Conservation (phyloP, 1,140 invertebrate species). For the Eciton burchellii region DNA sequence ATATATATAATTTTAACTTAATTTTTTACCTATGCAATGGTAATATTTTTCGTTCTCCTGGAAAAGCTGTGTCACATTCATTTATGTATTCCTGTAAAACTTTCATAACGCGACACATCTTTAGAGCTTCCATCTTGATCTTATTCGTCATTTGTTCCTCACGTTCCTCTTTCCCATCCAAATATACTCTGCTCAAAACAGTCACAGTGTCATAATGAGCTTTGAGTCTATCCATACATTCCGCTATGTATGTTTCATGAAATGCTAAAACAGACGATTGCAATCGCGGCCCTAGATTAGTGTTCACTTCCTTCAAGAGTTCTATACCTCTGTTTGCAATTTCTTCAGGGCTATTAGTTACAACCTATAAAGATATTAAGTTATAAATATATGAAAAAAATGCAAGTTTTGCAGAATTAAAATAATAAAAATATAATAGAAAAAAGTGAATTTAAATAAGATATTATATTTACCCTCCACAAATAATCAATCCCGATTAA, state of each 20-base stretch:
- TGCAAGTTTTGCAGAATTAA: neutral
- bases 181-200: slow-evolving; percentile 87
- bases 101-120: slow-evolving; percentile 97
- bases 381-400: neutral
- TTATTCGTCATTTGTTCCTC: slow-evolving; percentile 80
- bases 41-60: slow-evolving; percentile 95
- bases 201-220: slow-evolving; percentile 92
- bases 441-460: slow-evolving; percentile 5
- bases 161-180: slow-evolving; percentile 85
- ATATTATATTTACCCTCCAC: slow-evolving; percentile 91
- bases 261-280: slow-evolving; percentile 91
- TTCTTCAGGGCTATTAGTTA: slow-evolving; percentile 95
- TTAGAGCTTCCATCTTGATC: slow-evolving; percentile 91
- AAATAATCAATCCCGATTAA: slow-evolving; percentile 98
- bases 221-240: slow-evolving; percentile 95
- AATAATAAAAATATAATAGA: too few relatives aligned
- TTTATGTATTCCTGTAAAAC: slow-evolving; percentile 98
- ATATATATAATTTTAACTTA: neutral
- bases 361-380: slow-evolving; percentile 87
- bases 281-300: slow-evolving; percentile 95
- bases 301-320: slow-evolving; percentile 96
- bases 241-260: slow-evolving; percentile 95
- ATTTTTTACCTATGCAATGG: slow-evolving; percentile 91
- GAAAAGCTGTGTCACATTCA: slow-evolving; percentile 97
- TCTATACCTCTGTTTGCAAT: slow-evolving; percentile 96